phyloP scores from a whole-genome alignment of 2,888 invertebrate genomes.

The Tromatobia lineatoria region DNA sequence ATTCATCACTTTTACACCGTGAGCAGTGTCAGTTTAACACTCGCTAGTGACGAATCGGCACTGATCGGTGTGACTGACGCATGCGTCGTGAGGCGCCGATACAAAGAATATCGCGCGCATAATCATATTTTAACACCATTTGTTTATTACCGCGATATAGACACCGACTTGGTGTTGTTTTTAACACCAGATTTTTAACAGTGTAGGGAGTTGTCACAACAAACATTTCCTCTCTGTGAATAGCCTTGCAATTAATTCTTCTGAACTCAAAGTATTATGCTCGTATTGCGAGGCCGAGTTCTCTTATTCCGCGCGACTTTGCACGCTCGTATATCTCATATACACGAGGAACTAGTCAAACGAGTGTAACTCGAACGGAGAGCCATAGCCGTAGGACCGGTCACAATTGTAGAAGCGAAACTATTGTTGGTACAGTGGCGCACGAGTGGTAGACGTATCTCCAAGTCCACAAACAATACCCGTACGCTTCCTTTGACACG shows the following conservation, averaged over 20 bases:
- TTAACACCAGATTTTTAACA: too few species aligned
- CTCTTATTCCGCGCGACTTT: slow-evolving; percentile 46
- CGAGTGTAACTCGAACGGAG: slow-evolving; percentile 81
- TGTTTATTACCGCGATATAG: too few species aligned
- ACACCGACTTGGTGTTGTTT: too few species aligned
- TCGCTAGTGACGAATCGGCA: too few species aligned
- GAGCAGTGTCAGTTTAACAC: too few species aligned
- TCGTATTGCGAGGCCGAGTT: background rate
- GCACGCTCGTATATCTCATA: slow-evolving; percentile 42
- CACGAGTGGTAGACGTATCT: slow-evolving; percentile 49
- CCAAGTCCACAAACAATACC: slow-evolving; percentile 73
- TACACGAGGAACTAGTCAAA: slow-evolving; percentile 77
- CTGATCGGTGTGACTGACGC: too few species aligned
- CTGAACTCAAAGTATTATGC: background rate
- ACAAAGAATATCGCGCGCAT: too few species aligned
- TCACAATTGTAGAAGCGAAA: slow-evolving; percentile 65
- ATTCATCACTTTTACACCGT: too few species aligned
- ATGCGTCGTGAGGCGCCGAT: too few species aligned
- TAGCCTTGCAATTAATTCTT: background rate
- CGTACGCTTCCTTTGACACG: slow-evolving; percentile 80
- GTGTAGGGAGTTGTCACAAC: too few species aligned
- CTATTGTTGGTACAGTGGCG: slow-evolving; percentile 62
- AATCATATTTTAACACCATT: too few species aligned
- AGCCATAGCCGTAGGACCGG: slow-evolving; percentile 52
- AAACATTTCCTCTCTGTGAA: background rate